Evolutionary conservation across 2,113 vertebrate genomes (phyloP).

Genomic region (Lamprotornis superbus): DNA sequence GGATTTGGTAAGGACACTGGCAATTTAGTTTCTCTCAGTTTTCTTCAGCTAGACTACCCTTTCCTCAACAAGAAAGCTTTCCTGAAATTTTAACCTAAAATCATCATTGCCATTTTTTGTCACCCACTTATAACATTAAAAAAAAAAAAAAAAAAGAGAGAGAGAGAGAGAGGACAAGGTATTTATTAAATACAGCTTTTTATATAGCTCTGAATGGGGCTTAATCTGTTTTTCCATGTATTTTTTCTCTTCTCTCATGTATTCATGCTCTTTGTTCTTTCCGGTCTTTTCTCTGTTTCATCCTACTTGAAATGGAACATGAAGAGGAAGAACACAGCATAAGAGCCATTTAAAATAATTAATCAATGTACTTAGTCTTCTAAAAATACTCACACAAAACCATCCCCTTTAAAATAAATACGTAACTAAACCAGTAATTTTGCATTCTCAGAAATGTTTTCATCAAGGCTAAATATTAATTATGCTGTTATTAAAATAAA

Average conservation of each 20-base stretch:
- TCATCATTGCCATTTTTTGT: neutral
- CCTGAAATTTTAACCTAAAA: neutral
- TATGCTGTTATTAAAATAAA: neutral
- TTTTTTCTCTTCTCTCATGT: neutral
- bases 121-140: neutral
- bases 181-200: neutral
- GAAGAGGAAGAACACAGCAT: neutral
- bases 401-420: neutral
- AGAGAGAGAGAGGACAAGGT: too few species aligned
- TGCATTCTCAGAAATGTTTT: neutral
- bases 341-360: conserved; percentile 11
- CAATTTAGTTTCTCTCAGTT: neutral
- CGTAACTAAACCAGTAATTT: neutral
- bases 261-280: neutral
- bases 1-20: neutral
- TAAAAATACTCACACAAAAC: neutral
- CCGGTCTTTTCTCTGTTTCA: neutral
- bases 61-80: neutral
- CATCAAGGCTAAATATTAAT: neutral
- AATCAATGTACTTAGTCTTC: neutral
- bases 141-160: neutral
- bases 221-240: neutral
- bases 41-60: neutral
- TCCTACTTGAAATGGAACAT: neutral
- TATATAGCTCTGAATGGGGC: neutral